Percentiles rank a stretch among this genome's conserved stretches.
These are phyloP conservation scores for Trichogramma dendrolimi DNA, from an alignment of 2,888 invertebrate species.

Conservation along the genomic window DNA sequence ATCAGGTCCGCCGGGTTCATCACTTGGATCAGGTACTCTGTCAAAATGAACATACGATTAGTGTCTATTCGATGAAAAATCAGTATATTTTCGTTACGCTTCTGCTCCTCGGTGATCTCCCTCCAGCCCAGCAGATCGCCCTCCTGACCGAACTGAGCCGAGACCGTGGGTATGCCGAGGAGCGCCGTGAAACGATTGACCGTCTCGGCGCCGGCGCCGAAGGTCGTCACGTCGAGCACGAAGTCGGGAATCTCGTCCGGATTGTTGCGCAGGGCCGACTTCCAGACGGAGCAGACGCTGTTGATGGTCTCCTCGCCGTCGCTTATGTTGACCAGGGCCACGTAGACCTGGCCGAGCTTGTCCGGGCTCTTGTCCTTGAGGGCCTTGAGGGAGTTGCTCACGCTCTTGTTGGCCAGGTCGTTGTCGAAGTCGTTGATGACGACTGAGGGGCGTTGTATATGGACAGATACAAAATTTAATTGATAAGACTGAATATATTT, in stretches of 20 bases:
- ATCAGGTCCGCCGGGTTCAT: slow-evolving; percentile 82
- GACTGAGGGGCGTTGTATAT: slow-evolving; percentile 32
- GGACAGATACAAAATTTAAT: no score
- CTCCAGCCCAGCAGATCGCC: slow-evolving; percentile 78
- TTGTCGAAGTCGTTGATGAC: slow-evolving; percentile 43
- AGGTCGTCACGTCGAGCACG: slow-evolving; percentile 76
- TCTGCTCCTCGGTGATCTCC: slow-evolving; percentile 65
- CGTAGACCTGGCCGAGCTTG: slow-evolving; percentile 38
- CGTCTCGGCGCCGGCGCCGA: slow-evolving; percentile 77
- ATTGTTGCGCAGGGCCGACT: slow-evolving; percentile 49
- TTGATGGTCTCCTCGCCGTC: slow-evolving; percentile 39
- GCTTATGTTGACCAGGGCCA: slow-evolving; percentile 37
- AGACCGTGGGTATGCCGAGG: slow-evolving; percentile 75
- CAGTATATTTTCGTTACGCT: slow-evolving; percentile 33
- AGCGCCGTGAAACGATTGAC: slow-evolving; percentile 80
- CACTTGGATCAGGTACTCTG: slow-evolving; percentile 73
- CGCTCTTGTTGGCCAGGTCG: slow-evolving; percentile 42
- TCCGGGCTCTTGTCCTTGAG: slow-evolving; percentile 37
- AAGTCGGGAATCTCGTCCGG: slow-evolving; percentile 70
- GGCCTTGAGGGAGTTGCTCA: slow-evolving; percentile 38
- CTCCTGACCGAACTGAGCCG: slow-evolving; percentile 79
- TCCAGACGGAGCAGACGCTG: slow-evolving; percentile 42
- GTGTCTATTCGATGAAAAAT: background rate
- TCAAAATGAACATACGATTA: background rate
- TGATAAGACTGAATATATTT: no score